Base-by-base conservation (phyloP, 2,888 invertebrate species). In the Blastobasis adustella region DNA sequence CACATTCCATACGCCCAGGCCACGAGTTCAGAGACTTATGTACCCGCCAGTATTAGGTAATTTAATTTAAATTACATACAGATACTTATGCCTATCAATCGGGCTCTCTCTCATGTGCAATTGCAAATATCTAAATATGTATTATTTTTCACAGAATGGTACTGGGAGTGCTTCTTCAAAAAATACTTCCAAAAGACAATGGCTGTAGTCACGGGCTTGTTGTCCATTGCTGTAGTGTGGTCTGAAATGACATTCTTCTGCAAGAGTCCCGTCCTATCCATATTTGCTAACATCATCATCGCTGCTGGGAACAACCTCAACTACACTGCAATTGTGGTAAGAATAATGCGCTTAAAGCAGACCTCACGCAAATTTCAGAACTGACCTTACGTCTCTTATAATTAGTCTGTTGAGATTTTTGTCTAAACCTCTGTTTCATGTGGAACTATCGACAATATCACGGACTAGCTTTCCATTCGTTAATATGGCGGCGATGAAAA, bases 231-330 rank as follows among this genome's bases (percentile, higher is more conserved):
- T 71, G 97, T 99, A 40, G 96, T 99, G n/a, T 98, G 99, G 98
- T 99, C 98, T 0, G 99, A 99, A 88, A 93, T 99, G 67, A 98
- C 99, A 1, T 99, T 99, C 88, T 99, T 99, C 89, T 95, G 95
- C 71, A 93, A 95, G 67, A 86, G 91, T 37, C 99, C 99, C 0
- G 96, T 98, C 36, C 90, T 99, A 4, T 99, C 99, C 1, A 91
- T 99, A 59, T 99, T 99, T 82, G 99, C 99, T n/a, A 92, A 95
- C 58, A 94, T 99, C 66, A 93, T 99, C 37, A 93, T 95, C 66
- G 89, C 93, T 43, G 96, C 98, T 9, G 94, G 92, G 67, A 79
- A 82, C 9, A 92, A 92, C 60, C 96, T 97, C 71, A 96, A 98
- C 79, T 99, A 99, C 83, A 92, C 96, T 53, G 95, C 95, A 54